A percentile compares a stretch with the other conserved stretches of the same genome.
Conservation (phyloP, 2,888 invertebrate genomes). For the Lissonota sp. region DNA sequence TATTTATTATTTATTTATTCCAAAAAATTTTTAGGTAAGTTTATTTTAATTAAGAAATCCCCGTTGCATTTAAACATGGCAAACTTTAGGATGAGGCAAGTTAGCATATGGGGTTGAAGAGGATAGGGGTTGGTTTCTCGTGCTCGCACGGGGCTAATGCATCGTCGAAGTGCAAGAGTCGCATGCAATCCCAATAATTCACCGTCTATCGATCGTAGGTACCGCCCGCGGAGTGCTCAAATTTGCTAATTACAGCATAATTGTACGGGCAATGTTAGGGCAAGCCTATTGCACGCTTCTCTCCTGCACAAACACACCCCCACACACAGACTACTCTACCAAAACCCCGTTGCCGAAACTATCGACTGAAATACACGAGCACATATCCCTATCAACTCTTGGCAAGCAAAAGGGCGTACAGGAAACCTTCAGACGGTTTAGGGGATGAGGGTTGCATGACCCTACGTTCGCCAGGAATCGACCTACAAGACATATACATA, state of each 20-base stretch:
- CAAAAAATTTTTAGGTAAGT: too few species aligned
- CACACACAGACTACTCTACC: neutral
- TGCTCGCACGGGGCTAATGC: conserved; percentile 74
- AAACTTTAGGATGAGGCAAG: too few species aligned
- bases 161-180: conserved; percentile 70
- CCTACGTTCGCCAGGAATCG: too few species aligned
- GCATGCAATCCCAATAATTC: conserved; percentile 77
- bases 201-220: conserved; percentile 74
- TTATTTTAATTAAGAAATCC: too few species aligned
- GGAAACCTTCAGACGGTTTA: too few species aligned
- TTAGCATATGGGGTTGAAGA: neutral
- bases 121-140: conserved; percentile 31
- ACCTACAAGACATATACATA: neutral
- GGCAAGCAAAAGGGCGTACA: too few species aligned
- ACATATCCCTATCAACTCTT: neutral
- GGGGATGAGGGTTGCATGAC: too few species aligned
- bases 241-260: conserved; percentile 82
- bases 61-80: too few species aligned
- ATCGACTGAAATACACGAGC: conserved; percentile 32
- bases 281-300: conserved; percentile 43
- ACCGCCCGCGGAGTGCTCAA: conserved; percentile 74
- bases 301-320: neutral
- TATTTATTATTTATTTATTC: too few species aligned
- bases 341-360: conserved; percentile 21
- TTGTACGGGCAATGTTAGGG: conserved; percentile 80